Evolutionary conservation across 2,888 invertebrate species (phyloP), one percentile per base, ranked within the genome.

Genomic region (Zaprionus obscuricornis): DNA sequence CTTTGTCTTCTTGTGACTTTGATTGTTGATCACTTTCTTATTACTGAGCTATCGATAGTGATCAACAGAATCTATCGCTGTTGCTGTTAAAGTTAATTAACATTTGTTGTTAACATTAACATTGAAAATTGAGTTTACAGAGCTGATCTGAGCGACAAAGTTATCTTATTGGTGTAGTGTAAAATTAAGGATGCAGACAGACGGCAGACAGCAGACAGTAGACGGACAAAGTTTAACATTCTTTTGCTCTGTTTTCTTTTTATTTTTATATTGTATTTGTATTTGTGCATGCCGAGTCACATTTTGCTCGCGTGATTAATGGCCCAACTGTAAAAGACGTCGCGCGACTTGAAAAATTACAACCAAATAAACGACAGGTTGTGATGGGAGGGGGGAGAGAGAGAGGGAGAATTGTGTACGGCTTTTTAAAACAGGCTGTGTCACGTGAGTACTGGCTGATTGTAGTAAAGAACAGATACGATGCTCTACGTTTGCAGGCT

Each of bases 341-440:
- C 83, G 84, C 83, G 84, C 86, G 73, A 72, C 72, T 86, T 83
- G 82, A 87, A 86, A 82, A 82, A 86, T 82, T 85, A 78, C 76
- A 70, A 57, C 59, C 65, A 72, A 84, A 72, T 58, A 75, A 86
- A 86, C 75, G 86, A 79, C 55, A 39, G 51, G n/a, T n/a, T n/a
- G n/a, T n/a, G n/a, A n/a, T n/a, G n/a, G n/a, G n/a, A n/a, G n/a
- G n/a, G n/a, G n/a, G n/a, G n/a, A n/a, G n/a, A n/a, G n/a, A n/a
- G n/a, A n/a, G n/a, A n/a, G n/a, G n/a, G 71, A 70, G 68, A 60
- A 67, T 51, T 36, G 50, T 37, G 58, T 52, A 52, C 62, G 77
- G 78, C 59, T 59, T 64, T 68, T 65, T 66, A 69, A 74, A 85
- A 85, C 71, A 63, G 85, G 59, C 74, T 72, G 85, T 81, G 77